Evolutionary conservation across 2,888 invertebrate species (phyloP).

Genomic region (Notodonta ziczac): DNA sequence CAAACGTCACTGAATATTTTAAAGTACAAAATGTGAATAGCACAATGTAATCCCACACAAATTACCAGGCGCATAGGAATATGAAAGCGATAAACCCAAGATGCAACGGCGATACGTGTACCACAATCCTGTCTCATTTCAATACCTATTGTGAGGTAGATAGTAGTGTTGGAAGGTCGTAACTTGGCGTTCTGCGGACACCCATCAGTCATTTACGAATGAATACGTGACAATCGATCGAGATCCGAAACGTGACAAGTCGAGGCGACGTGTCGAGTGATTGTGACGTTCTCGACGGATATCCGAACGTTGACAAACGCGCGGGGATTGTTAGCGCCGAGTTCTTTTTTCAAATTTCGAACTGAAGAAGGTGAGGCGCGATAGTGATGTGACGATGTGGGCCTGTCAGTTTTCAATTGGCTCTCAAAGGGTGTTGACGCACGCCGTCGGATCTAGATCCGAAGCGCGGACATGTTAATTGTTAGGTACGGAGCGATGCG

Average conservation of each 20-base stretch:
- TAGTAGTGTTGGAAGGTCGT: constrained; percentile 58
- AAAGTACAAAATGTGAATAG: constrained; percentile 64
- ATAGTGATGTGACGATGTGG: constrained; percentile 71
- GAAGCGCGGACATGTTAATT: constrained; percentile 76
- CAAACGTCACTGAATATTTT: constrained; percentile 46
- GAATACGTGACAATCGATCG: constrained; percentile 72
- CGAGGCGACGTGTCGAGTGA: constrained; percentile 64
- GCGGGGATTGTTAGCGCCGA: constrained; percentile 32
- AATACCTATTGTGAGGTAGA: constrained; percentile 73
- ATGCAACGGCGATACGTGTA: constrained; percentile 73
- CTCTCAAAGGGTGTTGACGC: constrained; percentile 74
- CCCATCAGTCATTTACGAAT: constrained; percentile 76
- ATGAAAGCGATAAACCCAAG: constrained; percentile 73
- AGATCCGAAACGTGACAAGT: constrained; percentile 71
- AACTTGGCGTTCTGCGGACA: constrained; percentile 57
- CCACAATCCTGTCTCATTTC: constrained; percentile 67
- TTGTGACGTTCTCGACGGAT: constrained; percentile 61
- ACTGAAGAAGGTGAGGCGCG: constrained; percentile 60
- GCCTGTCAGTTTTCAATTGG: constrained; percentile 75
- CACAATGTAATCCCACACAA: constrained; percentile 75
- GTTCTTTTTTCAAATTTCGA: constrained; percentile 64
- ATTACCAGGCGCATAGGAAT: constrained; percentile 67
- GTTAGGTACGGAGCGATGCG: constrained; percentile 52
- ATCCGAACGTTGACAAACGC: constrained; percentile 68
- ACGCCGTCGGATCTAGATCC: constrained; percentile 68